These are phyloP conservation scores for Leucophora obtusa DNA, from an alignment of 2,888 invertebrate species.

Conservation along the genomic window DNA sequence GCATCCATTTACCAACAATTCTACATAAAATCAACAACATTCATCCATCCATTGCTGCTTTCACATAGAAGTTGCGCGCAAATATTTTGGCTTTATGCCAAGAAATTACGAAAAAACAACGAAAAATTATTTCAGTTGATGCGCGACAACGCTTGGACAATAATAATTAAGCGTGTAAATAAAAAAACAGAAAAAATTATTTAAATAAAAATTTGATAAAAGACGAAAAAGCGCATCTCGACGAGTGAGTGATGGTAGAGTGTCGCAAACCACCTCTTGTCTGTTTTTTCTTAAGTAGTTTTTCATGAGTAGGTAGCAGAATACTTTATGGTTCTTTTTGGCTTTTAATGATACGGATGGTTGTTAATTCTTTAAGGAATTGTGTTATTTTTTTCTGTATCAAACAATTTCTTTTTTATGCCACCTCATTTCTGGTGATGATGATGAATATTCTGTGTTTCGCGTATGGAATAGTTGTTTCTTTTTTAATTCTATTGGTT, in stretches of 20 bases:
- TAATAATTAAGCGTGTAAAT: slow-evolving; percentile 76
- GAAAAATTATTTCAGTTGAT: slow-evolving; percentile 55
- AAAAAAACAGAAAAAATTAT: slow-evolving; percentile 17
- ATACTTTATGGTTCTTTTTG: slow-evolving; percentile 11
- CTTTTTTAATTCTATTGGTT: slow-evolving; percentile 1
- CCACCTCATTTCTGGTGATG: not conserved
- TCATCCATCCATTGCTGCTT: not conserved
- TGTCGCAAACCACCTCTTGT: not conserved
- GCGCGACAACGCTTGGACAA: slow-evolving; percentile 69
- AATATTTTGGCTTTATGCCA: slow-evolving; percentile 56
- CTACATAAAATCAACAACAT: not conserved
- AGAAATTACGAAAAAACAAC: slow-evolving; percentile 42
- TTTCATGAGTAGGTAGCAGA: slow-evolving; percentile 2
- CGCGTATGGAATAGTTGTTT: not conserved
- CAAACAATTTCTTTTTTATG: not conserved
- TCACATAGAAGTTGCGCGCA: slow-evolving; percentile 37
- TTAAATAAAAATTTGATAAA: not conserved
- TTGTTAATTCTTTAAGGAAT: slow-evolving; percentile 2
- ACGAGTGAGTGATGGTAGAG: not conserved
- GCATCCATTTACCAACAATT: not conserved
- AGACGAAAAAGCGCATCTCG: slow-evolving; percentile 34
- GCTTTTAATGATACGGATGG: slow-evolving; percentile 6
- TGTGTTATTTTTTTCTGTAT: not conserved
- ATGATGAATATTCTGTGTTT: not conserved
- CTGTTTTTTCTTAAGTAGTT: slow-evolving; percentile 4